Conservation (phyloP, 1,140 invertebrate genomes). For the Doryteuthis pealeii region DNA sequence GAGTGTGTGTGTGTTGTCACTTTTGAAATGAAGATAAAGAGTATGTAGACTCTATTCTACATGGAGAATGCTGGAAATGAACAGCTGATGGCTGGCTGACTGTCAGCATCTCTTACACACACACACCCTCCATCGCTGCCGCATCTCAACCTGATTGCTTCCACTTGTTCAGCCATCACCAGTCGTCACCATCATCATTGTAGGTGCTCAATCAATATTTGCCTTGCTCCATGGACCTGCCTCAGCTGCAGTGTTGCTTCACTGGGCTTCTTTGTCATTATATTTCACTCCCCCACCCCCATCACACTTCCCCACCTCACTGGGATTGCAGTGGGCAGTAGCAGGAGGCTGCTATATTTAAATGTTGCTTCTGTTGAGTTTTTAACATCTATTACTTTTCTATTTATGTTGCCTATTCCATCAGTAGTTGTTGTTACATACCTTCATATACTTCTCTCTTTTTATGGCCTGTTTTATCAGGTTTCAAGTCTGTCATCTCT, state of each 20-base stretch:
- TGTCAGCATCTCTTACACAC: not conserved
- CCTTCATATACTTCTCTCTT: too few relatives aligned
- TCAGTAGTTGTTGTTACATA: too few relatives aligned
- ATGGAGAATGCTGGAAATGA: not conserved
- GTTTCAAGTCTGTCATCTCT: too few relatives aligned
- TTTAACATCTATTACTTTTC: too few relatives aligned
- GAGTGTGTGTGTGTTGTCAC: not conserved
- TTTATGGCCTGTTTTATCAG: too few relatives aligned
- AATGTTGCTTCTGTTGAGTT: too few relatives aligned
- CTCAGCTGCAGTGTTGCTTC: not conserved
- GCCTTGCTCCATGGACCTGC: too few relatives aligned
- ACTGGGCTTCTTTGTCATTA: not conserved
- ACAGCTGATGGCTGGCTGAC: not conserved
- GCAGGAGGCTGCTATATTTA: too few relatives aligned
- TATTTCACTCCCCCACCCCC: not conserved
- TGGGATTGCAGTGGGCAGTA: too few relatives aligned
- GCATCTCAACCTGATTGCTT: slow-evolving; percentile 65
- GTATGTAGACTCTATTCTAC: not conserved
- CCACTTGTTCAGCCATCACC: not conserved
- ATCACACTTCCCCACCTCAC: not conserved
- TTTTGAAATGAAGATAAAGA: not conserved
- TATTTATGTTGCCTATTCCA: too few relatives aligned
- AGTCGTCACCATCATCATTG: not conserved
- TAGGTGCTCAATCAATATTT: not conserved
- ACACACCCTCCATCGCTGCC: not conserved